Evolutionary conservation across 2,797 vertebrate species (phyloP).

Genomic region (Chromobotia macracanthus): DNA sequence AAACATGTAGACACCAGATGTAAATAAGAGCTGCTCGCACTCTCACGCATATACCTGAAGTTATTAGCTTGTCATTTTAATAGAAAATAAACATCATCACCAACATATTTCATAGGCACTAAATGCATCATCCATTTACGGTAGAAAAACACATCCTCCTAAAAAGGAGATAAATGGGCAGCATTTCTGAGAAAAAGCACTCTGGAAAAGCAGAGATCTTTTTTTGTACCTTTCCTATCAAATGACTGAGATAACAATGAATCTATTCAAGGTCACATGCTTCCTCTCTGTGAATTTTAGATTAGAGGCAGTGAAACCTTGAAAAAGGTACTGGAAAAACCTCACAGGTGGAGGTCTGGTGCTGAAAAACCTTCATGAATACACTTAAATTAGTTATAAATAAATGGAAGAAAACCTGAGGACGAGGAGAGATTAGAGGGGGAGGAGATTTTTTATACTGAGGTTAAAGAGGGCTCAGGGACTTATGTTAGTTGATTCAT

Average conservation of each 20-base stretch:
- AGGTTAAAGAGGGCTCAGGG: neutral
- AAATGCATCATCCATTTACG: neutral
- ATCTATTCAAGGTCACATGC: constrained; percentile 12
- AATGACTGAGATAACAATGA: constrained; percentile 28
- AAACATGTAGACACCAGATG: constrained; percentile 6
- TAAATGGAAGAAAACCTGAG: neutral
- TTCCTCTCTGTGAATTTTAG: neutral
- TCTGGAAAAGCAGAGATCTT: neutral
- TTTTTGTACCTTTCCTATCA: neutral
- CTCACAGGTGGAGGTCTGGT: no score
- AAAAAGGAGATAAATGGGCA: neutral
- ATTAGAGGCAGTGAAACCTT: neutral
- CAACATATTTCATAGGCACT: neutral
- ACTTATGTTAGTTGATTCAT: neutral
- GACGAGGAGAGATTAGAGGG: neutral
- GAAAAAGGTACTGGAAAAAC: no score
- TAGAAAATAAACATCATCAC: neutral
- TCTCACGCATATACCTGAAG: neutral
- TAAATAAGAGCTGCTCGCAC: neutral
- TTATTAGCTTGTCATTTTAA: neutral
- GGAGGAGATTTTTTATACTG: neutral
- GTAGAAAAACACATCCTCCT: neutral
- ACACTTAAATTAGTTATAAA: neutral
- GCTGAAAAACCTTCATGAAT: constrained; percentile 4
- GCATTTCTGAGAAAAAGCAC: neutral